Conservation (phyloP, 2,888 invertebrate species). For the Oscheius onirici region DNA sequence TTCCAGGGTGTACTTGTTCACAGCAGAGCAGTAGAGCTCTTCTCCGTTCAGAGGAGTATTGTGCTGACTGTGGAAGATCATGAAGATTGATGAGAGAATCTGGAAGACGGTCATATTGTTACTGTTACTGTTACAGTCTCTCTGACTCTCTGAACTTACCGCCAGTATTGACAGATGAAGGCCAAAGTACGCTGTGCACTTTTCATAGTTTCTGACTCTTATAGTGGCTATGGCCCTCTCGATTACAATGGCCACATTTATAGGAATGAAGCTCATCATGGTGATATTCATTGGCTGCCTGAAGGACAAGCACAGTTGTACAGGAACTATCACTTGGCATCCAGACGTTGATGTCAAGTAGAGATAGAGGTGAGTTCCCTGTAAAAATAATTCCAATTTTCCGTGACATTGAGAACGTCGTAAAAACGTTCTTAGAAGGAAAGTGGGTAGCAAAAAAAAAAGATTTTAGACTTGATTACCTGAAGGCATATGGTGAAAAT, state of each 20-base stretch:
- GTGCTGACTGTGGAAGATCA: neutral
- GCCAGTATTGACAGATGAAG: slow-evolving; percentile 4
- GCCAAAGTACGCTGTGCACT: neutral
- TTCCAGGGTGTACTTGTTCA: slow-evolving; percentile 7
- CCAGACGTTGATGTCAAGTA: slow-evolving; percentile 8
- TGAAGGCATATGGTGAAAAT: neutral
- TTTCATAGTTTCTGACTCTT: neutral
- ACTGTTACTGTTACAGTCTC: neutral
- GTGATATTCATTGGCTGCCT: slow-evolving; percentile 7
- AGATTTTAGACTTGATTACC: neutral
- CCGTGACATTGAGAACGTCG: too few relatives aligned
- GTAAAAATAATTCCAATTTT: too few relatives aligned
- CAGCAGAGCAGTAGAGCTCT: slow-evolving; percentile 16
- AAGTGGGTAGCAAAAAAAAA: too few relatives aligned
- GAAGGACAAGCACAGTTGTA: neutral
- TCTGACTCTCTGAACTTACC: neutral
- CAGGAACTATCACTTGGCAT: slow-evolving; percentile 3
- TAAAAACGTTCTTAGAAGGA: too few relatives aligned
- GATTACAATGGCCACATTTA: slow-evolving; percentile 8
- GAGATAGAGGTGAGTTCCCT: slow-evolving; percentile 13
- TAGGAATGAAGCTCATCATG: slow-evolving; percentile 16
- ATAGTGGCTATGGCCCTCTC: slow-evolving; percentile 2
- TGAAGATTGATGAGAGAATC: neutral
- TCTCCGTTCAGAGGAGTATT: neutral
- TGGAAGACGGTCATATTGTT: too few relatives aligned